Evolutionary conservation across 2,797 vertebrate genomes (phyloP).

Genomic region (Merluccius polli): DNA sequence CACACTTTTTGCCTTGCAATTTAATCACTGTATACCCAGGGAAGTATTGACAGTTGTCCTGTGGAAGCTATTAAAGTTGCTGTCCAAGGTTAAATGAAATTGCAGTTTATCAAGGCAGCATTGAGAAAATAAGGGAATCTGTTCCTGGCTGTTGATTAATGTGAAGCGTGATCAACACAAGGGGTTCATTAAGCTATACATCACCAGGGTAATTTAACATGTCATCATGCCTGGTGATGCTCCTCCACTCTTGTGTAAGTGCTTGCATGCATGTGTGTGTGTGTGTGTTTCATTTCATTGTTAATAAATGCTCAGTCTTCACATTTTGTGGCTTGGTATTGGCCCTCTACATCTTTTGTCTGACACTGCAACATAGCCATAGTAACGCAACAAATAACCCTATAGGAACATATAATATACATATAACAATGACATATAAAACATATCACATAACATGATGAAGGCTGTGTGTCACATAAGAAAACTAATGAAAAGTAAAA

Average conservation of each 20-base stretch:
- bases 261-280: constrained; percentile 19
- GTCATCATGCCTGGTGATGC: constrained; percentile 93
- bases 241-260: constrained; percentile 41
- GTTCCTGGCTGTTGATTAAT: constrained; percentile 99
- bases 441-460: not conserved
- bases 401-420: not conserved
- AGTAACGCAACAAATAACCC: not conserved
- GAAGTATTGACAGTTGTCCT: constrained; percentile 99
- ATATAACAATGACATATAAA: not conserved
- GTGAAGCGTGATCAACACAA: constrained; percentile 99
- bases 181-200: constrained; percentile 99
- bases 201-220: constrained; percentile 99
- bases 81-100: constrained; percentile 99
- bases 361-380: not conserved
- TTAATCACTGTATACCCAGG: constrained; percentile 97
- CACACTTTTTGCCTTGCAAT: constrained; percentile 89
- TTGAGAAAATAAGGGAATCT: constrained; percentile 99
- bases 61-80: constrained; percentile 99
- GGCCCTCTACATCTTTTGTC: not conserved
- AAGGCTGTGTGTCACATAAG: not conserved
- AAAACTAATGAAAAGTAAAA: not conserved
- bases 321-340: not conserved
- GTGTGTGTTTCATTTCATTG: constrained; percentile 10
- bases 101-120: constrained; percentile 99
- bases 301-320: not conserved